Evolutionary conservation across 2,797 vertebrate genomes (phyloP), one percentile per base, ranked within the genome.

Genomic region (Lacerta bilineata): DNA sequence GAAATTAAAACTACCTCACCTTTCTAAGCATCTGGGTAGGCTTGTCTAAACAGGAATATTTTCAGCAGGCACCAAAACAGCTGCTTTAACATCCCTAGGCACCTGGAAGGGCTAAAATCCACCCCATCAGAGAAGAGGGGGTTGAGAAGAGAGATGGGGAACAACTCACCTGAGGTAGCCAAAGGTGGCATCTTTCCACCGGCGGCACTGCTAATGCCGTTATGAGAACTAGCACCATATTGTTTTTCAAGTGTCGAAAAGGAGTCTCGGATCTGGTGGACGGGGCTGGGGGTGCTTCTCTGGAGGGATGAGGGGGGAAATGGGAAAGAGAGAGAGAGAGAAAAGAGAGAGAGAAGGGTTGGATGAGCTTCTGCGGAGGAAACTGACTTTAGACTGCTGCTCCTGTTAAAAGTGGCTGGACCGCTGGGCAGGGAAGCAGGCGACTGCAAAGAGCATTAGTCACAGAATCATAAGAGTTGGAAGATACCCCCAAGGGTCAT

Each of bases 211-310:
- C 97, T 95, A 80, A 96, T 96, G 64, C 97, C 97, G 91, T 95
- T 97, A 91, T 98, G 98, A 91, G 96, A 89, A 66, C 90, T 96
- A 96, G 97, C 95, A 96, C 97, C 96, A 92, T 95, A 97, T 92
- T 96, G 96, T 95, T 97, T 98, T 90, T 98, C 97, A 93, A 97
- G 96, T 84, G 97, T 90, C 15, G 96, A 93, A 3, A 92, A 89
- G 2, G 96, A 91, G 84, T 98, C 98, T 87, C 98, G 97, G 33
- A 93, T 94, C 92, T 98, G 98, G 75, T 97, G 98, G 93, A 98
- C 98, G 27, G 99, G 99, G 95, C 99, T 99, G 1, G 99, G 99
- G 79, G 98, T 99, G 96, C 96, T 99, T 96, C 98, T 98, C 99
- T 99, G 96, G 71, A 27, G 18, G 20, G 2, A 25, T 15, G 9